Evolutionary conservation across 1,140 invertebrate species (phyloP).

Genomic region (Amyelois transitella): DNA sequence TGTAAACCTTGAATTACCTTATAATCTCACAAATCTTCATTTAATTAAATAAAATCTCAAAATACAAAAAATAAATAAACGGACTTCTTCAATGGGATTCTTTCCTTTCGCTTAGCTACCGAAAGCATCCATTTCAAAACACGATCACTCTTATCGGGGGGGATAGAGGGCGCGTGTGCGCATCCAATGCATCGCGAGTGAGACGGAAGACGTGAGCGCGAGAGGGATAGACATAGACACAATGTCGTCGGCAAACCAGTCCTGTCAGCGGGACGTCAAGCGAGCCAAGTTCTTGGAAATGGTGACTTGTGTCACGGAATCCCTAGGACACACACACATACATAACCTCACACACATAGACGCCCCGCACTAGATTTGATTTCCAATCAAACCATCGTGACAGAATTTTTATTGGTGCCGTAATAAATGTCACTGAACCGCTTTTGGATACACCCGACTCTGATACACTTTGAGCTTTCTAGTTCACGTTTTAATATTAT

Average conservation of each 20-base stretch:
- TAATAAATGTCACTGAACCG: conserved; percentile 22
- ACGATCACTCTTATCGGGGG: conserved; percentile 56
- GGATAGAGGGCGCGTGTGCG: conserved; percentile 63
- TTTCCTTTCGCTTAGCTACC: conserved; percentile 59
- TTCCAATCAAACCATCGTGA: conserved; percentile 29
- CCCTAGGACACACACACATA: conserved; percentile 52
- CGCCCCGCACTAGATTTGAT: background rate
- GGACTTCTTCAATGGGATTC: conserved; percentile 62
- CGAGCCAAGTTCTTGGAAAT: conserved; percentile 69
- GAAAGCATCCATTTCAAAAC: conserved; percentile 57
- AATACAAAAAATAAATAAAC: conserved; percentile 19
- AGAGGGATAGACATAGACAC: conserved; percentile 42
- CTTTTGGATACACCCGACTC: conserved; percentile 1
- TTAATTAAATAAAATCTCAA: too few species aligned
- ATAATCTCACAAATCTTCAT: too few species aligned
- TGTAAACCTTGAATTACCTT: too few species aligned
- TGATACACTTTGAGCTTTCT: background rate
- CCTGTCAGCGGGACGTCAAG: conserved; percentile 71
- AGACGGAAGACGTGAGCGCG: conserved; percentile 15
- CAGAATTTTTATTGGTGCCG: conserved; percentile 33
- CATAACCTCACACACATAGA: conserved; percentile 27
- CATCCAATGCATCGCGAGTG: conserved; percentile 53
- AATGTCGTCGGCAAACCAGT: conserved; percentile 70
- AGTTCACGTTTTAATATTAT: background rate
- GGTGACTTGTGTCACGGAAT: conserved; percentile 73